Evolutionary conservation across 1,140 invertebrate species (phyloP), one percentile per base, ranked within the genome.

Genomic region (Gonioctena quinquepunctata): DNA sequence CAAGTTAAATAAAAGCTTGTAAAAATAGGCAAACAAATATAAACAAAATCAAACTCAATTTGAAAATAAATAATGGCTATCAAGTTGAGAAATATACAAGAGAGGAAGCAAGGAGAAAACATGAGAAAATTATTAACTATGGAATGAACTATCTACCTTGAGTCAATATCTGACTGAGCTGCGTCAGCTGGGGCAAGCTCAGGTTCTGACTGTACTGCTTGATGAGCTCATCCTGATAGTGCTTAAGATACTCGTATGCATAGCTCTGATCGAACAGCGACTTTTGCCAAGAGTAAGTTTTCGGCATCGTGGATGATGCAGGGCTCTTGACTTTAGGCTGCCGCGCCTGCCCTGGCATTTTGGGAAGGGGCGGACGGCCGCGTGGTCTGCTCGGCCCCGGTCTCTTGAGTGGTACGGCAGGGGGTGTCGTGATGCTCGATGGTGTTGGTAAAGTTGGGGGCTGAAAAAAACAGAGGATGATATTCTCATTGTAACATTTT

Each of bases 221-320:
- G 3, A 82, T 74, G 4, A 83, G 42, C 69, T 81, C 78, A 16
- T 82, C 80, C 63, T 82, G 79, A 64, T 81, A 81, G 25, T 81
- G 79, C 56, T 80, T 77, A 13, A 81, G 62, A 48, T 79, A 81
- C 26, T 78, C 75, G n/a, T 73, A 75, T 6, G 69, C 65, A n/a
- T 69, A 69, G 23, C 42, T 59, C 18, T 70, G 63, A 57, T 71
- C 57, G n/a, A 60, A 64, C 8, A 69, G 61, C 0, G 71, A 54
- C 33, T 76, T 79, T 61, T 73, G 69, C 79, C 77, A 79, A 4
- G 69, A 50, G 60, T 71, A 77, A 2, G 74, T 69, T 48, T 74
- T 76, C 1, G 68, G 11, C 1, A 61, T 28, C 50, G 23, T 25
- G 21, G 71, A 33, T 16, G 63, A 16, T 33, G 49, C 65, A 0